A percentile compares a stretch with the other conserved stretches of the same genome.
Conservation (phyloP, 2,113 vertebrate species). For the Clupea harengus region DNA sequence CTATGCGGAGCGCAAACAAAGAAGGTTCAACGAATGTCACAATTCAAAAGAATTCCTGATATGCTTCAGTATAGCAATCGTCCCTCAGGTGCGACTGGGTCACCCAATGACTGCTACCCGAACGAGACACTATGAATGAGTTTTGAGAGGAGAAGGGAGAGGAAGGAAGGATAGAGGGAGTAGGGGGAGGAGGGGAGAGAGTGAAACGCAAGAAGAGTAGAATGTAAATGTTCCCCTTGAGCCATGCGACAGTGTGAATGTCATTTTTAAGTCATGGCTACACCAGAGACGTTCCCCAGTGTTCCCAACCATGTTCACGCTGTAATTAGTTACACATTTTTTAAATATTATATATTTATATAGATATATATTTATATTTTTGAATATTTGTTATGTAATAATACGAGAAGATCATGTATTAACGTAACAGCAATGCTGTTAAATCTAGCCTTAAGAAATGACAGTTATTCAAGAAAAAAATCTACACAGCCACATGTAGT, state of each 20-base stretch:
- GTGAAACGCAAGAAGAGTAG: not conserved
- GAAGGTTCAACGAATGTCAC: slow-evolving; percentile 57
- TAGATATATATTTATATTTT: no score
- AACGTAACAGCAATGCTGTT: no score
- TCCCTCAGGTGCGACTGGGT: slow-evolving; percentile 47
- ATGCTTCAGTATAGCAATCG: slow-evolving; percentile 47
- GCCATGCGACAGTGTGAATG: slow-evolving; percentile 5
- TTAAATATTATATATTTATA: not conserved
- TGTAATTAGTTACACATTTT: not conserved
- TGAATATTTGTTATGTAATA: no score
- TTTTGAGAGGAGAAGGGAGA: slow-evolving; percentile 22
- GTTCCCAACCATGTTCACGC: not conserved
- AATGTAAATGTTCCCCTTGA: slow-evolving; percentile 11
- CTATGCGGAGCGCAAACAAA: slow-evolving; percentile 50
- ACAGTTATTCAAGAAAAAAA: no score
- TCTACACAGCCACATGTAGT: no score
- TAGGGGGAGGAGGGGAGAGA: not conserved
- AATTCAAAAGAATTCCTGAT: slow-evolving; percentile 58
- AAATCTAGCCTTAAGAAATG: no score
- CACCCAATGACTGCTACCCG: slow-evolving; percentile 40
- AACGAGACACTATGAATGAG: slow-evolving; percentile 45
- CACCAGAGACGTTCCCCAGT: not conserved
- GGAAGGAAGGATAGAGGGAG: slow-evolving; percentile 44
- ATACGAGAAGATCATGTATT: no score
- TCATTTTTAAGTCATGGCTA: slow-evolving; percentile 16